Evolutionary conservation across 2,888 invertebrate genomes (phyloP), one percentile per base, ranked within the genome.

Genomic region (Tineola bisselliella): DNA sequence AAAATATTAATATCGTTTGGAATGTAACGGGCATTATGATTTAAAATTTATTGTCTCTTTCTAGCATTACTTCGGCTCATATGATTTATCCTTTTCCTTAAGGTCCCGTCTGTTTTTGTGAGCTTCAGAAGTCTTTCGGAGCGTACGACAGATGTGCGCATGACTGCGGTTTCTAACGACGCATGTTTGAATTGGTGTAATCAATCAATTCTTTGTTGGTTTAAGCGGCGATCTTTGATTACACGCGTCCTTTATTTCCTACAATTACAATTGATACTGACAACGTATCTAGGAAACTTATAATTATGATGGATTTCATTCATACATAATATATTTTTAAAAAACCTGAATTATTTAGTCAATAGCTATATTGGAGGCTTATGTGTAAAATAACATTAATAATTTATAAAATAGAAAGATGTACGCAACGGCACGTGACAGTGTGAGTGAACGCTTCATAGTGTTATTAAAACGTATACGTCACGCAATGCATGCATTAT

Each of bases 101-200:
- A 63, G 66, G 68, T 68, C 73, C 70, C 74, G 79, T 81, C 81
- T 69, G 77, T 84, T 84, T 84, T 84, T 83, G 79, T 86, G 67
- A 75, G 79, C 70, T 76, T 83, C 81, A 78, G 70, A 79, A 79
- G 82, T 77, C 83, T 79, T 68, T 66, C 79, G 79, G 73, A 82
- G 73, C 84, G 80, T 84, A 75, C 77, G 84, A 84, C 86, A 84
- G 84, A 84, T 84, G 86, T 75, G 83, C 81, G 84, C 84, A 75
- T 81, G 82, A 78, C 70, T 81, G 84, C 75, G 79, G 79, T 73
- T 74, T 70, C 74, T 82, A 86, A 84, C 84, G 83, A 84, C 81
- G 77, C 86, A 74, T 81, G 77, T 74, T 77, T 77, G 75, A 75
- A 82, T 82, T 75, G 76, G 77, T 77, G 83, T 83, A 83, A 84